These are phyloP conservation scores for Caenorhabditis auriculariae DNA, from an alignment of 2,888 invertebrate genomes.

Conservation along the genomic window DNA sequence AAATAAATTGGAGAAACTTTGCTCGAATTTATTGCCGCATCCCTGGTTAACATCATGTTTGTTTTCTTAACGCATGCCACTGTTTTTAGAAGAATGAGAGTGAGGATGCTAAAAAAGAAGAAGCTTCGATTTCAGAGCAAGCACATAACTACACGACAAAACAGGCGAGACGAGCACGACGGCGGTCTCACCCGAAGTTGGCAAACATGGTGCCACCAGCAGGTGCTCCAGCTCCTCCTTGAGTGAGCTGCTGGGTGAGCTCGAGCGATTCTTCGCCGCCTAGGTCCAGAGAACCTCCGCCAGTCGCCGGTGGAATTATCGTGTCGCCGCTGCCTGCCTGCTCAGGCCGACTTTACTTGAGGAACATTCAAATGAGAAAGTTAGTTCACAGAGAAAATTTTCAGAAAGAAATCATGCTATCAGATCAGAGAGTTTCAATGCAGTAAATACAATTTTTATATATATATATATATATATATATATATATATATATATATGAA, in stretches of 20 bases:
- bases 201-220: slow-evolving; percentile 46
- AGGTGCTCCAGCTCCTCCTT: no score
- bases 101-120: no score
- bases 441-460: not conserved
- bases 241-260: slow-evolving; percentile 37
- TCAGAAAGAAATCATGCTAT: not conserved
- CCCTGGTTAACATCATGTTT: no score
- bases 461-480: no score
- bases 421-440: not conserved
- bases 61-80: no score
- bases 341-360: no score
- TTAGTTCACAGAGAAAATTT: not conserved
- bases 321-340: slow-evolving; percentile 30
- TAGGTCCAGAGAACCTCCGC: slow-evolving; percentile 5
- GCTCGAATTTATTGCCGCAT: no score
- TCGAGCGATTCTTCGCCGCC: slow-evolving; percentile 36
- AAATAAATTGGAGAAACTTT: no score
- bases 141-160: no score
- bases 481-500: no score
- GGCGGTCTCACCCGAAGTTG: slow-evolving; percentile 46
- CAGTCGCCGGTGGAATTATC: slow-evolving; percentile 12
- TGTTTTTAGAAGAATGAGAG: no score
- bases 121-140: no score
- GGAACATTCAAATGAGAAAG: slow-evolving; percentile 1
- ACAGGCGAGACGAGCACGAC: slow-evolving; percentile 8